phyloP scores from a whole-genome alignment of 2,797 vertebrate genomes.

The Tangara arthus region DNA sequence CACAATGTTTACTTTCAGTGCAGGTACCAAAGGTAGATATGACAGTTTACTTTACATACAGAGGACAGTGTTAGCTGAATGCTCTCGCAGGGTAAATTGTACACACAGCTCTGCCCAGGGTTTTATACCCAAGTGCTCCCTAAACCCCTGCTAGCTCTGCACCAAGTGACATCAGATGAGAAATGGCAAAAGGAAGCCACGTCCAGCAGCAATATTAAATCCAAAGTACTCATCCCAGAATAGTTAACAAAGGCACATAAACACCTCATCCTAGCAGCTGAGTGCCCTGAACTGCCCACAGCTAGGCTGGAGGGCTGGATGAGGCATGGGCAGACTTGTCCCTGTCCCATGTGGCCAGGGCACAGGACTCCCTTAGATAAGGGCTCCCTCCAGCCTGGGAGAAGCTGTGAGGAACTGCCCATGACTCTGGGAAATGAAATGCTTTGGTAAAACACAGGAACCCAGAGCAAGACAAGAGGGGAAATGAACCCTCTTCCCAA shows the following conservation, averaged over 20 bases:
- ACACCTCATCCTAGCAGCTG: neutral
- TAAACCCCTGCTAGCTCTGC: neutral
- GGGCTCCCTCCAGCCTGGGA: neutral
- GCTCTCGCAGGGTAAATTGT: neutral
- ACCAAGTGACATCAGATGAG: neutral
- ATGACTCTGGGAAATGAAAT: neutral
- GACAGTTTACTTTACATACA: neutral
- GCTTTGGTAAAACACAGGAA: neutral
- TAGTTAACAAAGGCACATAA: neutral
- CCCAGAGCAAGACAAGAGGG: neutral
- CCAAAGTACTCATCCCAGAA: neutral
- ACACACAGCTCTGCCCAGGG: neutral
- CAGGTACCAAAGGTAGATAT: neutral
- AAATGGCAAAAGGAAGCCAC: neutral
- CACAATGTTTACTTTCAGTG: neutral
- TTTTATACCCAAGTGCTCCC: neutral
- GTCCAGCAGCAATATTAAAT: neutral
- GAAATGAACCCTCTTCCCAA: neutral
- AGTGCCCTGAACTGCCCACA: neutral
- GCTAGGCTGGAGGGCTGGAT: neutral
- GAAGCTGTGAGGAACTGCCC: neutral
- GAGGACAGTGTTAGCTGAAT: neutral
- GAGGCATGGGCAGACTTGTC: neutral
- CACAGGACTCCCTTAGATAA: neutral
- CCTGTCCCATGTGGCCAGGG: neutral